A percentile compares a stretch with the other conserved stretches of the same genome.
Evolutionary conservation across 2,797 vertebrate genomes (phyloP).

Genomic region (Oreonectes daqikongensis): DNA sequence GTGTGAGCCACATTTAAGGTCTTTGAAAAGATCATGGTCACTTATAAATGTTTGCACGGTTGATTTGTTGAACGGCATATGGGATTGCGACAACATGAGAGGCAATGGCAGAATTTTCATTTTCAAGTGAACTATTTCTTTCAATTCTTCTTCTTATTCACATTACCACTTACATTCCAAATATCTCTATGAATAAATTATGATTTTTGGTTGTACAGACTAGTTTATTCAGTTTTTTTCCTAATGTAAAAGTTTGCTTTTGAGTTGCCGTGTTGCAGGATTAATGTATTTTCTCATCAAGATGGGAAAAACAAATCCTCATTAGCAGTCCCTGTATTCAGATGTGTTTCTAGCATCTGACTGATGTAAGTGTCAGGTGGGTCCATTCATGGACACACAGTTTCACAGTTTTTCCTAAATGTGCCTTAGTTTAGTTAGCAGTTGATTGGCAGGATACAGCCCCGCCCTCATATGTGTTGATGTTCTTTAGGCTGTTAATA

Average conservation of each 20-base stretch:
- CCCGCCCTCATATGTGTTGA: conserved; percentile 36
- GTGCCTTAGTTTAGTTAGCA: conserved; percentile 66
- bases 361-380: not conserved
- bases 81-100: not conserved
- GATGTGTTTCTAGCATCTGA: conserved; percentile 45
- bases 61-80: not conserved
- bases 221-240: not conserved
- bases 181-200: not conserved
- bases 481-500: conserved; percentile 61
- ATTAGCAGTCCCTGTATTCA: not conserved
- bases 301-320: conserved; percentile 6
- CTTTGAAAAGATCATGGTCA: too few species aligned
- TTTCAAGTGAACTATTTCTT: not conserved
- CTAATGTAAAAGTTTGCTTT: not conserved
- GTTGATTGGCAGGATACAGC: conserved; percentile 39
- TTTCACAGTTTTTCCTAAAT: conserved; percentile 56
- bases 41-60: too few species aligned
- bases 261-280: conserved; percentile 7
- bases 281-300: not conserved
- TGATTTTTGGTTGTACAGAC: conserved; percentile 13
- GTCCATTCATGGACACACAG: conserved; percentile 3
- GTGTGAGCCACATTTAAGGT: too few species aligned
- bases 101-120: not conserved
- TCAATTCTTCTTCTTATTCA: not conserved
- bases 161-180: conserved; percentile 22